Conservation (phyloP, 2,888 invertebrate genomes). For the Ryuthela nishihirai region DNA sequence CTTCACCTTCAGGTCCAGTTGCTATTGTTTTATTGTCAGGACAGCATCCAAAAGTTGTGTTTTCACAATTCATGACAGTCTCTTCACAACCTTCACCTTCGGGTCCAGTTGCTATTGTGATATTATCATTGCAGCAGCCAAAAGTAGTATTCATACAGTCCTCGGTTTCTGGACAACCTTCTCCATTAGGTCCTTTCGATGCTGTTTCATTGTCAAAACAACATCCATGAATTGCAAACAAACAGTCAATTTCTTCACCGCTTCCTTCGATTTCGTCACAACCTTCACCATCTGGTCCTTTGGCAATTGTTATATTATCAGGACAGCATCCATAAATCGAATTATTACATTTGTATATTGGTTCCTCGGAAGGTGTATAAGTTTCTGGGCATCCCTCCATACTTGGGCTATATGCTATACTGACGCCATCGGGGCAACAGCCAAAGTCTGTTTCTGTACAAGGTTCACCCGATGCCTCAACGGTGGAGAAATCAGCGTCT, state of each 20-base stretch:
- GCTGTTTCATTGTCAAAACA: conserved; percentile 63
- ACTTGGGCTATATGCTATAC: conserved; percentile 19
- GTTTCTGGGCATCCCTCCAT: conserved; percentile 53
- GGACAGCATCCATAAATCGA: conserved; percentile 69
- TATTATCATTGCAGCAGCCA: conserved; percentile 82
- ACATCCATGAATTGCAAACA: conserved; percentile 54
- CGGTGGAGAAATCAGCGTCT: too few relatives aligned
- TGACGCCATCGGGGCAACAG: conserved; percentile 60
- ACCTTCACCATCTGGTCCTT: conserved; percentile 42
- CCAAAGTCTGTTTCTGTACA: conserved; percentile 40
- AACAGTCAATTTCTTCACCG: background rate
- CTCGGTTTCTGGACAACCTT: conserved; percentile 39
- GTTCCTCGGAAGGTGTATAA: too few relatives aligned
- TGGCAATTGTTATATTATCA: conserved; percentile 61
- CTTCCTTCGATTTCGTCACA: conserved; percentile 24
- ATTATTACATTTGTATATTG: conserved; percentile 30
- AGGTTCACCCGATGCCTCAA: conserved; percentile 17
- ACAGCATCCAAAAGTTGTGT: conserved; percentile 66
- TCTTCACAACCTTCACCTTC: conserved; percentile 11
- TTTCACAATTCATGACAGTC: conserved; percentile 34
- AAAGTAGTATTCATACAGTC: conserved; percentile 55
- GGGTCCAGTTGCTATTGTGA: conserved; percentile 70
- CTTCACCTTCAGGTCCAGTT: conserved; percentile 42
- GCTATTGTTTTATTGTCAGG: conserved; percentile 64
- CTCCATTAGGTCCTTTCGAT: conserved; percentile 56